Percentiles rank a stretch among this genome's conserved stretches.
These are phyloP conservation scores for Enteromius mattozi DNA, from an alignment of 2,797 vertebrate species.

Conservation along the genomic window DNA sequence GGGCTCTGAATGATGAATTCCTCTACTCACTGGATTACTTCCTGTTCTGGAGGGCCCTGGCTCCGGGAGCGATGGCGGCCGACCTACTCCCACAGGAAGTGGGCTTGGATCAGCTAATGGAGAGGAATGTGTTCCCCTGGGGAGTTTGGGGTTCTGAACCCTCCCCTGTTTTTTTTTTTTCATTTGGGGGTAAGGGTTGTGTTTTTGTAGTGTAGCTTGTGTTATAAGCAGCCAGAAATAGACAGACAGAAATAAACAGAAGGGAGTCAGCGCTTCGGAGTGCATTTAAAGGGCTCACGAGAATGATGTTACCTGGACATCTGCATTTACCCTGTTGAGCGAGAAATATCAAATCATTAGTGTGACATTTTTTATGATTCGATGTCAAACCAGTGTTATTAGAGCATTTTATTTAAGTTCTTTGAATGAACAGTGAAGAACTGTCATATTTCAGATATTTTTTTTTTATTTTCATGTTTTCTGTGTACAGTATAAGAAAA, in stretches of 20 bases:
- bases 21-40: conserved; percentile 71
- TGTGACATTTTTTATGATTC: not conserved
- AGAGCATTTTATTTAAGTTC: not conserved
- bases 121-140: conserved; percentile 60
- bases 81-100: conserved; percentile 75
- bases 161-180: conserved; percentile 54
- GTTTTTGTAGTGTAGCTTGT: conserved; percentile 60
- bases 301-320: conserved; percentile 44
- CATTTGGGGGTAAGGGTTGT: conserved; percentile 42
- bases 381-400: not conserved
- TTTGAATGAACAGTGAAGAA: not conserved
- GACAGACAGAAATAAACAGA: conserved; percentile 58
- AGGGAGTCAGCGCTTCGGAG: conserved; percentile 30
- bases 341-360: not conserved
- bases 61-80: conserved; percentile 69
- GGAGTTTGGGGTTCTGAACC: conserved; percentile 58
- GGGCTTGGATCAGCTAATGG: conserved; percentile 57
- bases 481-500: not conserved
- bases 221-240: conserved; percentile 52
- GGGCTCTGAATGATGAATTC: conserved; percentile 71
- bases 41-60: conserved; percentile 71
- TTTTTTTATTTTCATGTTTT: not conserved
- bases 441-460: not conserved
- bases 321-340: not conserved
- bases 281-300: not conserved